Conservation (phyloP, 2,888 invertebrate species). For the Alviniconcha strummeri region DNA sequence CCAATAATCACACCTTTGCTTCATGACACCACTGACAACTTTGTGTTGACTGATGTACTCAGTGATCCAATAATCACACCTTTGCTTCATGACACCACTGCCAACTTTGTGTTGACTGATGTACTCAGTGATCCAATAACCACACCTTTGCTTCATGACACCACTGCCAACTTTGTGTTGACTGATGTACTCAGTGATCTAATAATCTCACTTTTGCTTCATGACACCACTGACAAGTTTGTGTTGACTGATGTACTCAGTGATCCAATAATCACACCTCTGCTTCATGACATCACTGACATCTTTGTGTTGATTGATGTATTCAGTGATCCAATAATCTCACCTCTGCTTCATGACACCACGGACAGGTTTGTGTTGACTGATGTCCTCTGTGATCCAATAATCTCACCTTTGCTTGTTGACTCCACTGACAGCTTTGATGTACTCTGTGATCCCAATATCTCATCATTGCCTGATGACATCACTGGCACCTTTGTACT, state of each 20-base stretch:
- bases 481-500: slow-evolving; percentile 62
- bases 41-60: slow-evolving; percentile 63
- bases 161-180: slow-evolving; percentile 62
- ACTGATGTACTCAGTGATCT: slow-evolving; percentile 68
- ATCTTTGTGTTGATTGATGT: no score
- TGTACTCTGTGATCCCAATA: no score
- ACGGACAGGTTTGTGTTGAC: slow-evolving; percentile 60
- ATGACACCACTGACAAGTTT: slow-evolving; percentile 59
- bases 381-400: slow-evolving; percentile 67
- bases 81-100: slow-evolving; percentile 63
- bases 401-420: no score
- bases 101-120: slow-evolving; percentile 63
- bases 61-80: slow-evolving; percentile 50
- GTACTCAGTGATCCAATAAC: slow-evolving; percentile 62
- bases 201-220: no score
- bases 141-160: slow-evolving; percentile 56
- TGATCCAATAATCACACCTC: slow-evolving; percentile 43
- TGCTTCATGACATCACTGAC: no score
- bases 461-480: no score
- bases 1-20: slow-evolving; percentile 41
- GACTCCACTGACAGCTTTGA: no score
- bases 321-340: no score
- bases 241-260: slow-evolving; percentile 64
- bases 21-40: slow-evolving; percentile 68
- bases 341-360: slow-evolving; percentile 34